These are phyloP conservation scores for Varanus komodoensis DNA, from an alignment of 2,113 vertebrate genomes.

Conservation along the genomic window DNA sequence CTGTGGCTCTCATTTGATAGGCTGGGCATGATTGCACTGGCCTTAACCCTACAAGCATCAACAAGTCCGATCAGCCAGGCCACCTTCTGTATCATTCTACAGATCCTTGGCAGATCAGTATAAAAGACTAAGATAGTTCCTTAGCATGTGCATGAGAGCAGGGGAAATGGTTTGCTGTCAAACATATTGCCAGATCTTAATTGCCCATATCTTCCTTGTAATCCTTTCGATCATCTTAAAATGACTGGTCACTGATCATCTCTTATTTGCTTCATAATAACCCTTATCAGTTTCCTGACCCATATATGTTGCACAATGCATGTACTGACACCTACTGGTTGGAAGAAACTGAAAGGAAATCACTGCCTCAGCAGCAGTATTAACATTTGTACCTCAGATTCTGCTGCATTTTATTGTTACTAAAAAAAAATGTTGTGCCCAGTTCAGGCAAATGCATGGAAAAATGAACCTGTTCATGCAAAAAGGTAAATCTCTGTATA, in stretches of 20 bases:
- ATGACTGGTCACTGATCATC: background rate
- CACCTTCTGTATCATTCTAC: too few relatives aligned
- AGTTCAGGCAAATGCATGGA: background rate
- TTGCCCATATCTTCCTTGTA: background rate
- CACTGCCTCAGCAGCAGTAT: background rate
- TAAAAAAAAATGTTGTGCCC: too few relatives aligned
- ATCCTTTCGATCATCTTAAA: background rate
- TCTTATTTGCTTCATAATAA: background rate
- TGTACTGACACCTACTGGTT: conserved; percentile 58
- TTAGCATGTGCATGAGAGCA: too few relatives aligned
- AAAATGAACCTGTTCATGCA: background rate
- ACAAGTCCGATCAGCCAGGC: too few relatives aligned
- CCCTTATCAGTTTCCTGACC: rapidly evolving
- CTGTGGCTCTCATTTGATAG: too few relatives aligned
- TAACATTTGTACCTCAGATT: background rate
- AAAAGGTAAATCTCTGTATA: background rate
- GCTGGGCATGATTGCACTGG: too few relatives aligned
- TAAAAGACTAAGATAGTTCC: too few relatives aligned
- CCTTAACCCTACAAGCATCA: too few relatives aligned
- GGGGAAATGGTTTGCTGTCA: background rate
- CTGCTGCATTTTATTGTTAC: background rate
- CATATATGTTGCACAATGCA: conserved; percentile 1
- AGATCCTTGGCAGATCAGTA: too few relatives aligned
- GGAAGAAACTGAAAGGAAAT: background rate
- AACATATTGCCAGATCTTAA: background rate